Percentiles rank a stretch among this genome's conserved stretches.
Evolutionary conservation across 2,888 invertebrate genomes (phyloP).

Genomic region (Homarus gammarus): DNA sequence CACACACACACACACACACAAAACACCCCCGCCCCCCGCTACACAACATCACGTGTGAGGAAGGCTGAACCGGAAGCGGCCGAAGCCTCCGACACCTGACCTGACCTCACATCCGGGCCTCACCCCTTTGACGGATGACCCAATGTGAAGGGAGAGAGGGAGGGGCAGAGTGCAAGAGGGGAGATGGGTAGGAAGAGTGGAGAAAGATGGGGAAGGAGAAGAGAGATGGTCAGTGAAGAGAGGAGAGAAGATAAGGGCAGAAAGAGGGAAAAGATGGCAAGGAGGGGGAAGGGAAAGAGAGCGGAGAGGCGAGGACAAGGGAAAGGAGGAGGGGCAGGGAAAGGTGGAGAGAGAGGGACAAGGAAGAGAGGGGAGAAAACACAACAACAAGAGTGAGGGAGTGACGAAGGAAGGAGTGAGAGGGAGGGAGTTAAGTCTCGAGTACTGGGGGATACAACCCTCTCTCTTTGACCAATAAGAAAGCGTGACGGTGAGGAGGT

Average conservation of each 20-base stretch:
- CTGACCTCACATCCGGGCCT: conserved; percentile 29
- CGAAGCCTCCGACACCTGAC: neutral
- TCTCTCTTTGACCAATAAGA: no score
- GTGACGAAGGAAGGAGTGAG: neutral
- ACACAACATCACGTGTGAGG: no score
- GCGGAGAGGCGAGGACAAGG: neutral
- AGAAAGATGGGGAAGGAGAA: neutral
- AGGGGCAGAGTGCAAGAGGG: neutral
- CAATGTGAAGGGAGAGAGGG: neutral
- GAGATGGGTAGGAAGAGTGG: neutral
- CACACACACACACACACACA: no score
- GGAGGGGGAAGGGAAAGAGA: neutral
- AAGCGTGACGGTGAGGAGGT: no score
- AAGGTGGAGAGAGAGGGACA: neutral
- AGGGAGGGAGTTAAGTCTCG: neutral
- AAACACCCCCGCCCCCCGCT: no score
- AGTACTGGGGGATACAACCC: no score
- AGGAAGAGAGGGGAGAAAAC: neutral
- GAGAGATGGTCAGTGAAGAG: neutral
- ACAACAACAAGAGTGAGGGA: neutral
- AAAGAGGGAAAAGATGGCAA: neutral
- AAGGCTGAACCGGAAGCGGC: neutral
- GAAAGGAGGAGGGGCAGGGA: neutral
- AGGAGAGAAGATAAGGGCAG: neutral
- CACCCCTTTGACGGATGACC: conserved; percentile 42